phyloP scores from a whole-genome alignment of 2,113 vertebrate genomes.

The Herpetotheres cachinnans region DNA sequence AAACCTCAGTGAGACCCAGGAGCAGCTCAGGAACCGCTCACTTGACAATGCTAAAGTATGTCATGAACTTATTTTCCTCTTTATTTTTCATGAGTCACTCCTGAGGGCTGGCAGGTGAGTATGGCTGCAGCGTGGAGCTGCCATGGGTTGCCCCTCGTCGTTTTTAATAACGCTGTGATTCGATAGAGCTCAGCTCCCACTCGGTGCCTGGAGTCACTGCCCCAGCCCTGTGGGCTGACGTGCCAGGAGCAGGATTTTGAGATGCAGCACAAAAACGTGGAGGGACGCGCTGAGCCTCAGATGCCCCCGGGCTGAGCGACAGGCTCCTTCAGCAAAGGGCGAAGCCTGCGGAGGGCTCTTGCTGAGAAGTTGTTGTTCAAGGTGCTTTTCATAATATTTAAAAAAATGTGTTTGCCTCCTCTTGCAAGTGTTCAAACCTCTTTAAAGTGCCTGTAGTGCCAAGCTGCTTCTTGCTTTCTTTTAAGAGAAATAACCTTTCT shows the following conservation, averaged over 20 bases:
- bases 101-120: background rate
- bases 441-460: conserved; percentile 39
- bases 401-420: conserved; percentile 36
- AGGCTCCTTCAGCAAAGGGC: conserved; percentile 49
- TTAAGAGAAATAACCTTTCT: conserved; percentile 13
- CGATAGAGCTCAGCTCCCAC: background rate
- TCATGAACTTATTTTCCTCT: background rate
- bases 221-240: background rate
- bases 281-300: conserved; percentile 57
- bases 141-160: background rate
- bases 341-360: background rate
- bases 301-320: background rate
- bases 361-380: conserved; percentile 29
- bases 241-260: conserved; percentile 49
- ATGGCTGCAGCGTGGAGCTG: background rate
- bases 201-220: background rate
- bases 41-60: background rate
- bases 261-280: conserved; percentile 53
- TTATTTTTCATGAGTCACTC: background rate
- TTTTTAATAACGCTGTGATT: background rate
- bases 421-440: conserved; percentile 43
- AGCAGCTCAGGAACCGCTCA: background rate
- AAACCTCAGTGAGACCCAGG: background rate
- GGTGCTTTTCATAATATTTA: conserved; percentile 36
- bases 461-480: conserved; percentile 51